Base-by-base conservation (phyloP, 2,797 vertebrate species). In the Cirrhinus molitorella region DNA sequence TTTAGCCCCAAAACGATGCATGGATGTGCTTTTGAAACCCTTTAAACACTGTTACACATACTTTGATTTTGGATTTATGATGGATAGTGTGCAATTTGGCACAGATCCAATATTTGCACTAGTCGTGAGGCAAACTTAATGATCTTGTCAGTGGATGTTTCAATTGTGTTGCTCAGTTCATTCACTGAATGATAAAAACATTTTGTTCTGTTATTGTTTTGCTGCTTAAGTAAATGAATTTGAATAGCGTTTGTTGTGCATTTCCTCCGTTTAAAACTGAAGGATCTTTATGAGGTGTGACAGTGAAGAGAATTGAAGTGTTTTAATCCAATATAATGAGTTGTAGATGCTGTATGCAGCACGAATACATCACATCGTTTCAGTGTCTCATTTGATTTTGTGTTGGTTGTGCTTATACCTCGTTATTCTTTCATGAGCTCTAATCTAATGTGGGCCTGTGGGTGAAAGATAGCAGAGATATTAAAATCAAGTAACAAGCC, bases 391-490 rank as follows among this genome's bases (percentile, higher is more conserved):
- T 76, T 79, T 51, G 61, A 84, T 81, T 81, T 67, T n/a, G 23
- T 80, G 37, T n/a, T 72, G 34, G 23, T 31, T 65, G 77, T 21
- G 13, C 65, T 74, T 85, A 45, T 59, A 67, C 73, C 25, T 85
- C 19, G 34, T 88, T 88, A 88, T 80, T 84, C 55, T 80, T 86
- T 82, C 55, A 86, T 86, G 80, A 88, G 74, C 43, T 61, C 51
- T 61, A 79, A 55, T 59, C 28, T 85, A 78, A 75, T 65, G 65
- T n/a, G 13, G 40, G 70, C 67, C 23, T 31, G 23, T 68, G 84
- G 47, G 76, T 45, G 79, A 65, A 75, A 53, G 65, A 80, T 34
- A 40, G 37, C 37, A 81, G 21, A 49, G 80, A 81, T 85, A 85
- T 88, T 80, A 85, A 68, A 80, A 80, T 85, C 81, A 88, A 81